phyloP scores from a whole-genome alignment of 2,113 vertebrate species.

The Machaerirhynchus nigripectus region DNA sequence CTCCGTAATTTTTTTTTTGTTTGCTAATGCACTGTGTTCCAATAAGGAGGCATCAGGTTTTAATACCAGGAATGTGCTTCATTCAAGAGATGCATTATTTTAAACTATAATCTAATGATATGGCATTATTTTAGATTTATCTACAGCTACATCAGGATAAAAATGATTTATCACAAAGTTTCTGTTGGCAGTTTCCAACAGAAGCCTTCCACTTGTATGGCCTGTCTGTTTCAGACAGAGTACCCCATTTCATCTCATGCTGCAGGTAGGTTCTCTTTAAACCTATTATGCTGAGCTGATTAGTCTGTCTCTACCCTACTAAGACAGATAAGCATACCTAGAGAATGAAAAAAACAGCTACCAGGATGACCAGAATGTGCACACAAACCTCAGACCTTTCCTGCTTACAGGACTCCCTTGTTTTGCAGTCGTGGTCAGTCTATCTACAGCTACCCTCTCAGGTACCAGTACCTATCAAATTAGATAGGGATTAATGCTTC shows the following conservation, averaged over 20 bases:
- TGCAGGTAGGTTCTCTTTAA: background rate
- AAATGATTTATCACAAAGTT: background rate
- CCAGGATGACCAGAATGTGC: background rate
- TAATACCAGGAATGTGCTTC: background rate
- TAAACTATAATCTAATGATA: background rate
- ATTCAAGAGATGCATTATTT: background rate
- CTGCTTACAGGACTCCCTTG: background rate
- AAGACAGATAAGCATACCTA: background rate
- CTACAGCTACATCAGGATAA: background rate
- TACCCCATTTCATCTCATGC: background rate
- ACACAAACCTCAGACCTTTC: background rate
- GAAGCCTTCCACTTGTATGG: background rate
- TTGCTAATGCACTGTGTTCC: background rate
- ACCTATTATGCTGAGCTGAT: background rate
- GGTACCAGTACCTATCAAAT: too few relatives aligned
- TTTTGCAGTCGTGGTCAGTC: background rate
- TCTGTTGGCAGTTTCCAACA: background rate
- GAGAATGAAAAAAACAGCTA: background rate
- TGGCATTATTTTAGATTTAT: background rate
- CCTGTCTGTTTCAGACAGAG: background rate
- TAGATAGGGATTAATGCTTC: background rate
- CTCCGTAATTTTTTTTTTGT: background rate
- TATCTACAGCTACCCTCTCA: background rate
- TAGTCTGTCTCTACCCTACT: background rate
- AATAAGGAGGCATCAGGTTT: background rate